Base-by-base conservation (phyloP, 2,888 invertebrate species). In the Catonia carolina region DNA sequence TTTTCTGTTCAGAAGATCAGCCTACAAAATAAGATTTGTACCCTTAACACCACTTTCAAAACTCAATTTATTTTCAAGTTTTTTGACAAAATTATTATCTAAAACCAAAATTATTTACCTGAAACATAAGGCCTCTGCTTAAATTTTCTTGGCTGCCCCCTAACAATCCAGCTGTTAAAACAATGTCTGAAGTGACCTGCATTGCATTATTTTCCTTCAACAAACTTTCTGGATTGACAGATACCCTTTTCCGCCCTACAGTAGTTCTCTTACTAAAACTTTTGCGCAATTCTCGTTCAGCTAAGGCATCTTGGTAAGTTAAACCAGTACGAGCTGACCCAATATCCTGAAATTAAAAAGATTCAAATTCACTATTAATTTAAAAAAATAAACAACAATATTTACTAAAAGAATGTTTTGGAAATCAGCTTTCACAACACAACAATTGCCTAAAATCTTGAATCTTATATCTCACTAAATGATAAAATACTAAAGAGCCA, bases 81-180 rank as follows among this genome's bases (percentile, higher is more conserved):
- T n/a, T n/a, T n/a, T n/a, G n/a, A n/a, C n/a, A n/a, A n/a, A n/a
- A n/a, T n/a, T n/a, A n/a, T n/a, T n/a, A n/a, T n/a, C n/a, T n/a
- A n/a, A n/a, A n/a, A n/a, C n/a, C n/a, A n/a, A n/a, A 49, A 33
- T 17, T 17, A 31, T 4, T 14, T 48, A 55, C 57, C 53, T 57
- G 57, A 5, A 57, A 33, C 37, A 57, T 45, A 7, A 53, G 53
- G 12, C 52, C 39, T n/a, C 57, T 37, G 12, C 36, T 47, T 20
- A 56, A 18, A 37, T 51, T 56, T 22, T 56, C 56, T 39, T 56
- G 56, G 27, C 52, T 52, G 2, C 52, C 45, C 3, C 41, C 47
- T 15, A 57, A 41, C 10, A 57, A 53, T 27, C 57, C 53, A n/a
- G 57, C 48, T 8, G 57, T 51, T 39, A 57, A 22, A 7, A 57